phyloP scores from a whole-genome alignment of 1,140 invertebrate genomes.

The Olivierus martensii region DNA sequence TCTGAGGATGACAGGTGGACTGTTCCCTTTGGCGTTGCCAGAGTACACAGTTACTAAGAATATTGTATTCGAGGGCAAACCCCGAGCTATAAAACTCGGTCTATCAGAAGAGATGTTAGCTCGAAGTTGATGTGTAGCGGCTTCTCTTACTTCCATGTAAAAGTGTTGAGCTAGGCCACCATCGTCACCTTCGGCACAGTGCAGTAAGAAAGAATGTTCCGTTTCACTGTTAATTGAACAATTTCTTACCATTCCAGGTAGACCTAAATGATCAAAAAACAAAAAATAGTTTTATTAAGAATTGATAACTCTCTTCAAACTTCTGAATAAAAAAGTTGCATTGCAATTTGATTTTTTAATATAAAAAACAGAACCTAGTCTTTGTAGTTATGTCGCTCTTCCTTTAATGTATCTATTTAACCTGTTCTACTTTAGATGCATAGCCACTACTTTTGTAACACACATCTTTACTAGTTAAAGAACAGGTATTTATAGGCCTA shows the following conservation, averaged over 20 bases:
- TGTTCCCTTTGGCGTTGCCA: slow-evolving; percentile 69
- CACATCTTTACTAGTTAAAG: too few relatives aligned
- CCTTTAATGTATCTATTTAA: too few relatives aligned
- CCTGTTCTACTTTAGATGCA: too few relatives aligned
- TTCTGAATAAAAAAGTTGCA: too few relatives aligned
- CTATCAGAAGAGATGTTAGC: slow-evolving; percentile 9
- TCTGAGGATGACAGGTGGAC: slow-evolving; percentile 60
- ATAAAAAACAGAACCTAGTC: too few relatives aligned
- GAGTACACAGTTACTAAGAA: slow-evolving; percentile 72
- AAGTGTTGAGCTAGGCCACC: slow-evolving; percentile 63
- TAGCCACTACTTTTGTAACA: too few relatives aligned
- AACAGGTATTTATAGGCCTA: too few relatives aligned
- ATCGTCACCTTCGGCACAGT: slow-evolving; percentile 66
- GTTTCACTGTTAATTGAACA: slow-evolving; percentile 21
- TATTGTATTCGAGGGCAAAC: slow-evolving; percentile 49
- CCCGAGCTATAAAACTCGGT: slow-evolving; percentile 35
- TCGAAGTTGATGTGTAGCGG: slow-evolving; percentile 29
- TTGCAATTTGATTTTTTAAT: too few relatives aligned
- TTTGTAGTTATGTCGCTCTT: too few relatives aligned
- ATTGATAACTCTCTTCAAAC: too few relatives aligned
- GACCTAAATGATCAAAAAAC: slow-evolving; percentile 2
- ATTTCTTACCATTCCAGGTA: slow-evolving; percentile 22
- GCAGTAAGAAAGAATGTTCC: slow-evolving; percentile 56
- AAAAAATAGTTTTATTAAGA: too few relatives aligned
- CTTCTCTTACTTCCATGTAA: slow-evolving; percentile 55